These are phyloP conservation scores for Porites lobata DNA, from an alignment of 92 coral and sea anemone species.

Conservation along the genomic window DNA sequence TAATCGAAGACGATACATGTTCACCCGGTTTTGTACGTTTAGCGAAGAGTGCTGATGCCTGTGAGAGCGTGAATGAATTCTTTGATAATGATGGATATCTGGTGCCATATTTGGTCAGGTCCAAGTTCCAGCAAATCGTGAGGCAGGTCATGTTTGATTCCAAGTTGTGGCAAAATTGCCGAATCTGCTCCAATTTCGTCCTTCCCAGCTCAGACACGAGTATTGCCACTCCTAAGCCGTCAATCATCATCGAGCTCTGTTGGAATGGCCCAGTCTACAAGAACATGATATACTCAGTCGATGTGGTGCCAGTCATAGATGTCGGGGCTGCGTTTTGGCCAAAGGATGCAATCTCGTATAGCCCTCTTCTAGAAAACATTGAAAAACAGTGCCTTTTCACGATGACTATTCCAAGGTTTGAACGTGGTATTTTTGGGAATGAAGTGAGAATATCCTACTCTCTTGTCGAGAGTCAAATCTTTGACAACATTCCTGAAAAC, in stretches of 20 bases:
- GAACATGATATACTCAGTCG: slow-evolving; percentile 63
- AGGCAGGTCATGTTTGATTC: slow-evolving; percentile 53
- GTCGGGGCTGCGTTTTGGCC: slow-evolving; percentile 54
- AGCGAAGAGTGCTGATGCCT: neutral
- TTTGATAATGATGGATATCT: slow-evolving; percentile 42
- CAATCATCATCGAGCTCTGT: slow-evolving; percentile 58
- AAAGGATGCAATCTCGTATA: slow-evolving; percentile 31
- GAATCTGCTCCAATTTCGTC: slow-evolving; percentile 59
- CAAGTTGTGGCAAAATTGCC: slow-evolving; percentile 45
- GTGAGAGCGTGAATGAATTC: slow-evolving; percentile 33
- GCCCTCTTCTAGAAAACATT: slow-evolving; percentile 36
- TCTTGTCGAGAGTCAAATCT: slow-evolving; percentile 35
- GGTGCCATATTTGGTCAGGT: slow-evolving; percentile 48
- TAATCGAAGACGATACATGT: slow-evolving; percentile 48
- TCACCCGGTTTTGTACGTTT: slow-evolving; percentile 64
- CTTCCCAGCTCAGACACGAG: slow-evolving; percentile 42
- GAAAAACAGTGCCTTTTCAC: slow-evolving; percentile 37
- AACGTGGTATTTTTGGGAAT: slow-evolving; percentile 43
- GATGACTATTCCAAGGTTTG: slow-evolving; percentile 51
- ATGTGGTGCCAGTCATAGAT: slow-evolving; percentile 66
- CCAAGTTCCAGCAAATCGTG: slow-evolving; percentile 32
- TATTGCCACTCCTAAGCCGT: slow-evolving; percentile 49
- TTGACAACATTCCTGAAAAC: slow-evolving; percentile 60
- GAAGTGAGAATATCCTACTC: slow-evolving; percentile 54
- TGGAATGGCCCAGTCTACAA: slow-evolving; percentile 70